Conservation (phyloP, 2,797 vertebrate species). For the Eidolon dupreanum region DNA sequence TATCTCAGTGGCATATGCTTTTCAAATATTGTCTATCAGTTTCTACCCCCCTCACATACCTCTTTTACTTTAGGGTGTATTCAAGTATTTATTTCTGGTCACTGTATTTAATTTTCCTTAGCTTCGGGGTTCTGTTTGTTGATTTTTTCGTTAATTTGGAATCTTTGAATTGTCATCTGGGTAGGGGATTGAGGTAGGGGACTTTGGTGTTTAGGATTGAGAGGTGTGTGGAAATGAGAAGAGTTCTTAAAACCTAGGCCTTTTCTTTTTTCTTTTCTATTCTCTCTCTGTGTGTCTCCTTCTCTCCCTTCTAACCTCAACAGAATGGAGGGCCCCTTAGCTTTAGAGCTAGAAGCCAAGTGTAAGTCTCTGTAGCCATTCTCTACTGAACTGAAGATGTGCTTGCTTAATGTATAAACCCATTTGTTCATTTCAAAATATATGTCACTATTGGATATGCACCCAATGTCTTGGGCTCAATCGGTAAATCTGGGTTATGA, state of each 20-base stretch:
- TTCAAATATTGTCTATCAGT: conserved; percentile 10
- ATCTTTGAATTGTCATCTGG: neutral
- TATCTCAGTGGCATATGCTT: neutral
- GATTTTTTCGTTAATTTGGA: conserved; percentile 27
- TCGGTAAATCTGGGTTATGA: neutral
- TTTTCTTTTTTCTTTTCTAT: neutral
- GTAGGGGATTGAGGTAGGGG: neutral
- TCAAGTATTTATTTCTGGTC: neutral
- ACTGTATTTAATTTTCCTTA: neutral
- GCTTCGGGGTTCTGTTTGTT: neutral
- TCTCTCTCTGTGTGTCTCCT: too few relatives aligned
- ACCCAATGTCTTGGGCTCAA: neutral
- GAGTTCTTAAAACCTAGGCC: neutral
- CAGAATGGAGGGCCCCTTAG: neutral
- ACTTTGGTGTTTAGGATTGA: neutral
- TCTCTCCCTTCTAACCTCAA: neutral
- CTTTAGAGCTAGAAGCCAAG: neutral
- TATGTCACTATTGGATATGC: neutral
- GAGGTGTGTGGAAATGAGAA: neutral
- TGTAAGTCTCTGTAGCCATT: neutral
- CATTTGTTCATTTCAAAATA: conserved; percentile 37
- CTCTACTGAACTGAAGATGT: conserved; percentile 29
- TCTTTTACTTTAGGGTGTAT: neutral
- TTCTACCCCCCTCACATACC: neutral
- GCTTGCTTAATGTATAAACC: neutral